phyloP scores from a whole-genome alignment of 2,113 vertebrate species.

The Etheostoma spectabile region DNA sequence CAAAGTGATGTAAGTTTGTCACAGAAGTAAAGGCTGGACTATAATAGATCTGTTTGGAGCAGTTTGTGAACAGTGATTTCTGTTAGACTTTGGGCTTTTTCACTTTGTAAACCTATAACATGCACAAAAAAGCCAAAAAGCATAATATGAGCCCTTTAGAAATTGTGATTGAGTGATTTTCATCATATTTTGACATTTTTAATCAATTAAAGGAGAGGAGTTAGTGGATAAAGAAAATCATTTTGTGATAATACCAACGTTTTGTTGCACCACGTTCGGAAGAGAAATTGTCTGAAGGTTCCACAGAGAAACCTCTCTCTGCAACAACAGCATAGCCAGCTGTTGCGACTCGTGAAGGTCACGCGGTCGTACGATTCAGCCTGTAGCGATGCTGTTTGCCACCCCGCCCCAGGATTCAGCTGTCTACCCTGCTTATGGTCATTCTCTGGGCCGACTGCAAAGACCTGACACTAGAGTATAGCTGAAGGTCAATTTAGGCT shows the following conservation, averaged over 20 bases:
- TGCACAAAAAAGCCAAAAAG: too few relatives aligned
- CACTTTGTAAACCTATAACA: too few relatives aligned
- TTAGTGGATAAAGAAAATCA: background rate
- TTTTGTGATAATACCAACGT: background rate
- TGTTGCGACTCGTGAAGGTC: constrained; percentile 55
- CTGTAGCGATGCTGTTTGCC: constrained; percentile 49
- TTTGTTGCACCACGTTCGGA: constrained; percentile 6
- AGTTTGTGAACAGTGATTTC: too few relatives aligned
- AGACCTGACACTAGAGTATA: constrained; percentile 43
- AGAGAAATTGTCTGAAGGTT: too few relatives aligned
- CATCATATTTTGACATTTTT: background rate
- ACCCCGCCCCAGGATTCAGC: constrained; percentile 57
- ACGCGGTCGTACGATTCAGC: constrained; percentile 38
- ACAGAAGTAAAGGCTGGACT: too few relatives aligned
- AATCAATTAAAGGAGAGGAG: background rate
- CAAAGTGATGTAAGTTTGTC: too few relatives aligned
- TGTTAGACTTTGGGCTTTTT: too few relatives aligned
- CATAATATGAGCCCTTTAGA: too few relatives aligned
- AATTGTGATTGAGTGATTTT: background rate
- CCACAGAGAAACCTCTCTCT: constrained; percentile 3
- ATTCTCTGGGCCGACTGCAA: constrained; percentile 48
- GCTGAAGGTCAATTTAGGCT: constrained; percentile 66
- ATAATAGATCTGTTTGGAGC: too few relatives aligned
- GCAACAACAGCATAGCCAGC: constrained; percentile 17
- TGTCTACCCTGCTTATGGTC: constrained; percentile 72